phyloP scores from a whole-genome alignment of 2,113 vertebrate species.

The Malaclemys terrapin region DNA sequence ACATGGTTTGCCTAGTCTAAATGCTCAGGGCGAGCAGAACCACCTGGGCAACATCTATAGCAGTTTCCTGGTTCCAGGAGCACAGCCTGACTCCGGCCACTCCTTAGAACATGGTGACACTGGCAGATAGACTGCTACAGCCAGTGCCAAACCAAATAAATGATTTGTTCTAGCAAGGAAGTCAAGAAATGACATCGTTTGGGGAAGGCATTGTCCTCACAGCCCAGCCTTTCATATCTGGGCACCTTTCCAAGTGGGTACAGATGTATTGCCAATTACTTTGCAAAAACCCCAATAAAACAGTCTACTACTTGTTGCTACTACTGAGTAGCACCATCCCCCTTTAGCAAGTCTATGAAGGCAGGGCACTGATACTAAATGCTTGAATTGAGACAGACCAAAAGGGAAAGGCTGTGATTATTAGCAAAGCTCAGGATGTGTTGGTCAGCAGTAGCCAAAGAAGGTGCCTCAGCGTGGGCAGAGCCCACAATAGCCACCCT shows the following conservation, averaged over 20 bases:
- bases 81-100: slow-evolving; percentile 55
- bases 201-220: slow-evolving; percentile 15
- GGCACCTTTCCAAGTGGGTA: background rate
- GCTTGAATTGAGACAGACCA: background rate
- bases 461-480: background rate
- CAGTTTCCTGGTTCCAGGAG: slow-evolving; percentile 42
- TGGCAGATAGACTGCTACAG: slow-evolving; percentile 21
- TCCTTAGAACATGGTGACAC: slow-evolving; percentile 49
- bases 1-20: background rate
- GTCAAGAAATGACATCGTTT: slow-evolving; percentile 55
- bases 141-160: slow-evolving; percentile 59
- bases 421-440: background rate
- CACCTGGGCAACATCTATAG: slow-evolving; percentile 57
- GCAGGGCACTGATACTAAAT: background rate
- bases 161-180: slow-evolving; percentile 40
- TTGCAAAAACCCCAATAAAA: background rate
- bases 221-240: slow-evolving; percentile 32
- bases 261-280: slow-evolving; percentile 50
- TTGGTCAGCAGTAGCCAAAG: background rate
- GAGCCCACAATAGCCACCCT: background rate
- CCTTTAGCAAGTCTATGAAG: no score
- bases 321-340: background rate
- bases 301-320: background rate
- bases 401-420: background rate
- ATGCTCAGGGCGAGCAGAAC: slow-evolving; percentile 13